Conservation (phyloP, 2,113 vertebrate genomes). For the Meleagris gallopavo region DNA sequence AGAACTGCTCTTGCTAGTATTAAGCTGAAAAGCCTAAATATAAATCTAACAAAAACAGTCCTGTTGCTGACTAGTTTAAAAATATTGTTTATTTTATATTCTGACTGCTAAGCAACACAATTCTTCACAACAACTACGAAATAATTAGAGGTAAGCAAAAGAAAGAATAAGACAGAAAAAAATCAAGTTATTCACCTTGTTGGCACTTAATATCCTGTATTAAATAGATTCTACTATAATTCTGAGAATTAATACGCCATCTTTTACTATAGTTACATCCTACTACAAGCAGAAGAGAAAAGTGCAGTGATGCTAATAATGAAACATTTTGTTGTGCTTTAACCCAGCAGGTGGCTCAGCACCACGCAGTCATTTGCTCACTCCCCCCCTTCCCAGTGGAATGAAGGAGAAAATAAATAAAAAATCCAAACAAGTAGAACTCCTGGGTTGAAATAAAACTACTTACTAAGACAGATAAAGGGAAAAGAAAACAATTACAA, state of each 20-base stretch:
- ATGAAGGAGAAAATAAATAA: too few relatives aligned
- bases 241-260: neutral
- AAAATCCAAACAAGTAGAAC: too few relatives aligned
- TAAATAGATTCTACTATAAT: neutral
- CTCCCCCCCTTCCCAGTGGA: too few relatives aligned
- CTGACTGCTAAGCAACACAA: neutral
- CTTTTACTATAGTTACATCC: neutral
- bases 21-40: neutral
- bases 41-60: neutral
- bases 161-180: neutral
- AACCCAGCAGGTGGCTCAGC: too few relatives aligned
- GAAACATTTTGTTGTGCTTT: neutral
- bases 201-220: constrained; percentile 4
- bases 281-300: neutral
- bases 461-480: too few relatives aligned
- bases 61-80: neutral
- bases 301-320: neutral
- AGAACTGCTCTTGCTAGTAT: neutral
- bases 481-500: too few relatives aligned
- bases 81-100: neutral
- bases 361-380: too few relatives aligned
- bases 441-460: too few relatives aligned
- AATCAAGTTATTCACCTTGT: neutral
- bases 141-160: neutral
- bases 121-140: neutral